phyloP scores from a whole-genome alignment of 2,888 invertebrate species.

The Hoplodrina ambigua region DNA sequence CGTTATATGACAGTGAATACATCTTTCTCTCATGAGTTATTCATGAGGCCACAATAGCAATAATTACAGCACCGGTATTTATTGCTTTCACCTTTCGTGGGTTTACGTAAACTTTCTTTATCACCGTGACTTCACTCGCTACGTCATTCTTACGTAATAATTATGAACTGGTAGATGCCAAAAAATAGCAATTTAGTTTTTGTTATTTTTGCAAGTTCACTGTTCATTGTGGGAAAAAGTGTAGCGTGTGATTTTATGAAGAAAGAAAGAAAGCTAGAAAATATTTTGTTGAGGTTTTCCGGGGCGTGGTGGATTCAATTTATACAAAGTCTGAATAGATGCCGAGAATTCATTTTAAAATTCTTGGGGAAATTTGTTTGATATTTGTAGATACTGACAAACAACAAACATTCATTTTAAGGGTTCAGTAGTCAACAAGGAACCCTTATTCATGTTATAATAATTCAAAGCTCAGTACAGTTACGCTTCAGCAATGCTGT shows the following conservation, averaged over 20 bases:
- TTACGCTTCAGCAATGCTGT: slow-evolving; percentile 7
- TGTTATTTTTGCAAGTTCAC: slow-evolving; percentile 57
- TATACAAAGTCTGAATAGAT: background rate
- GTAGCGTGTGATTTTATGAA: slow-evolving; percentile 13
- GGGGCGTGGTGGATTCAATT: background rate
- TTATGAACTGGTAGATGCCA: slow-evolving; percentile 27
- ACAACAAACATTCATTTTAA: too few relatives aligned
- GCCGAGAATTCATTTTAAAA: background rate
- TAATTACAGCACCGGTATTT: slow-evolving; percentile 79
- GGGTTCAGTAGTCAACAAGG: too few relatives aligned
- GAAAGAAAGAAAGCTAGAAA: slow-evolving; percentile 2
- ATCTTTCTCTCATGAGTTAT: slow-evolving; percentile 82
- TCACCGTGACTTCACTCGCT: slow-evolving; percentile 69
- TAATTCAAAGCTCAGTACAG: too few relatives aligned
- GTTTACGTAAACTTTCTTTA: slow-evolving; percentile 84
- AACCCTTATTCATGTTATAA: too few relatives aligned
- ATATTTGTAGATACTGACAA: background rate
- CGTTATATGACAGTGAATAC: slow-evolving; percentile 75
- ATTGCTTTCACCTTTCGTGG: slow-evolving; percentile 81
- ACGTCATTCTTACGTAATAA: slow-evolving; percentile 70
- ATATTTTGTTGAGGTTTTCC: background rate
- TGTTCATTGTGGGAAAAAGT: slow-evolving; percentile 31
- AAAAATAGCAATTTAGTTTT: slow-evolving; percentile 30
- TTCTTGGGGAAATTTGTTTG: background rate
- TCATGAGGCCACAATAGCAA: slow-evolving; percentile 81